Conservation (phyloP, 1,140 invertebrate species). For the Nasonia vitripennis region DNA sequence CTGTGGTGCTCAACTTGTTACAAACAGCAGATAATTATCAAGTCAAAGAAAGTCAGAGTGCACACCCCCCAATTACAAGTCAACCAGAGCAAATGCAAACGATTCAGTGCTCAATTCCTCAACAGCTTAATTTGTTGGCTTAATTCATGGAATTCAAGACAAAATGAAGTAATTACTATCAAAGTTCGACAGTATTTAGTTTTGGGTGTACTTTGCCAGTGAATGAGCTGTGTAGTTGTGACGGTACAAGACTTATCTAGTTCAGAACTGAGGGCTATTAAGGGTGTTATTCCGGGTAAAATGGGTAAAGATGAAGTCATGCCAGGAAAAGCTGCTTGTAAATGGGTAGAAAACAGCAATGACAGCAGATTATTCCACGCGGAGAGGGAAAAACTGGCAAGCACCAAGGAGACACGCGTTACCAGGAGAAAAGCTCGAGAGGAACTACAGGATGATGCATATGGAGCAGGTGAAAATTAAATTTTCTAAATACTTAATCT, state of each 20-base stretch:
- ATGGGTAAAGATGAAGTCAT: too few relatives aligned
- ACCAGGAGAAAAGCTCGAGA: too few relatives aligned
- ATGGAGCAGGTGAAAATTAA: too few relatives aligned
- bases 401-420: too few relatives aligned
- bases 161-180: conserved; percentile 44
- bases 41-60: conserved; percentile 28
- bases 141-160: conserved; percentile 30
- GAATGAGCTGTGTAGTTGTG: too few relatives aligned
- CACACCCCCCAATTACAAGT: not conserved
- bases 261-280: conserved; percentile 78
- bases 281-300: conserved; percentile 72
- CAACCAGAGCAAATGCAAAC: conserved; percentile 33
- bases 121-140: not conserved
- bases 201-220: conserved; percentile 38
- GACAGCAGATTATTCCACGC: too few relatives aligned
- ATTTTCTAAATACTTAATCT: too few relatives aligned
- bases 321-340: too few relatives aligned
- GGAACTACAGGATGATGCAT: too few relatives aligned
- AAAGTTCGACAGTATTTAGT: conserved; percentile 64
- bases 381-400: too few relatives aligned
- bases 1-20: too few relatives aligned
- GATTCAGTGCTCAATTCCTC: conserved; percentile 54
- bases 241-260: conserved; percentile 48
- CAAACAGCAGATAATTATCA: conserved; percentile 43
- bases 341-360: too few relatives aligned